Evolutionary conservation across 2,888 invertebrate species (phyloP), one percentile per base, ranked within the genome.

Genomic region (Limnephilus rhombicus): DNA sequence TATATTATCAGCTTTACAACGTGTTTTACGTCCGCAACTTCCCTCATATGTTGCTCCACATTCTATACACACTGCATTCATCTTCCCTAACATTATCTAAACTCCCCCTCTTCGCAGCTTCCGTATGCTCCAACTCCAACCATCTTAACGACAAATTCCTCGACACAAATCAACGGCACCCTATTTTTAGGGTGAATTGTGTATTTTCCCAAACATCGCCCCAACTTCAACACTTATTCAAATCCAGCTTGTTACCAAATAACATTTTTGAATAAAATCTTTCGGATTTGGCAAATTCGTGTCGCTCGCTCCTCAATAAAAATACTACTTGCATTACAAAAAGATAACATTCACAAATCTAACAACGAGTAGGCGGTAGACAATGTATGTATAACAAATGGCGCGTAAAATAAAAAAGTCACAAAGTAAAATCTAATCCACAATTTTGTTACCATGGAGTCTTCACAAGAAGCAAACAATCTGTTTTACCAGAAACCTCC

Each of bases 141-240:
- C 68, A 68, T 68, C 68, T 24, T 68, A 68, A 68, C 68, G 68
- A 68, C 68, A 68, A 68, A 68, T 68, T 68, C 68, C 68, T 68
- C 68, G 24, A 68, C 68, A 68, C 68, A 68, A 68, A 68, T 68
- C 68, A 68, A n/a, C 68, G 24, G 24, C 24, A 7, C 68, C 68
- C 68, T n/a, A n/a, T 68, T 68, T 68, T n/a, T 68, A 68, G 68
- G 68, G 68, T 68, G 68, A 68, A n/a, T 68, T 68, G 68, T 68
- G n/a, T 24, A 68, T 68, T 68, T 68, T 68, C 24, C 53, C 24
- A 24, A 24, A 68, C 2, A 68, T 68, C 24, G 68, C 68, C 68
- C 68, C 68, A 68, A 68, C 68, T 68, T 68, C 9, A 24, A 9
- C 68, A 68, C 68, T 24, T 68, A 68, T 68, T 68, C 68, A 68